Conservation (phyloP, 2,888 invertebrate species). For the Sphinx pinastri region DNA sequence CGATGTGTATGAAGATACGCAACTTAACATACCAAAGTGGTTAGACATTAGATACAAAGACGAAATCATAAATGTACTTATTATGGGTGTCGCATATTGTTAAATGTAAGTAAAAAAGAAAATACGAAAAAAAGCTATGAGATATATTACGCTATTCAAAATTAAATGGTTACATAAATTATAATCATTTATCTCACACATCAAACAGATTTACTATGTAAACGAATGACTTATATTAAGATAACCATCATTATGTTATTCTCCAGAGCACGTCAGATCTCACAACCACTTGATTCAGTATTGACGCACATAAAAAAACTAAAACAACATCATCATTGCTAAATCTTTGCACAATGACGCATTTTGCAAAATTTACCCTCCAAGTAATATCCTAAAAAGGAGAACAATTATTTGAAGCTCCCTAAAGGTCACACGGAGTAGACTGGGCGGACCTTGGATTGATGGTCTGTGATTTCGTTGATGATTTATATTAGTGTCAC, state of each 20-base stretch:
- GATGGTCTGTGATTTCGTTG: no score
- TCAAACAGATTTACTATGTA: constrained; percentile 1
- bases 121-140: no score
- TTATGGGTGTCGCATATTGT: no score
- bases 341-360: not conserved
- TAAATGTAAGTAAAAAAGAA: no score
- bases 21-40: no score
- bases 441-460: no score
- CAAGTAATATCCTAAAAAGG: not conserved
- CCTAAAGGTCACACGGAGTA: no score
- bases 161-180: not conserved
- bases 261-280: constrained; percentile 4
- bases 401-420: not conserved
- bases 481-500: no score
- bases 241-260: not conserved
- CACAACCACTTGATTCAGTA: not conserved
- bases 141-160: not conserved
- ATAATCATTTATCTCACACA: not conserved
- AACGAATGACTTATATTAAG: not conserved
- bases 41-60: no score
- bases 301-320: constrained; percentile 5
- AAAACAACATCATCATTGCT: not conserved
- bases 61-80: no score
- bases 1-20: no score
- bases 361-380: not conserved